Evolutionary conservation across 2,113 vertebrate genomes (phyloP).

Genomic region (Otolemur garnettii): DNA sequence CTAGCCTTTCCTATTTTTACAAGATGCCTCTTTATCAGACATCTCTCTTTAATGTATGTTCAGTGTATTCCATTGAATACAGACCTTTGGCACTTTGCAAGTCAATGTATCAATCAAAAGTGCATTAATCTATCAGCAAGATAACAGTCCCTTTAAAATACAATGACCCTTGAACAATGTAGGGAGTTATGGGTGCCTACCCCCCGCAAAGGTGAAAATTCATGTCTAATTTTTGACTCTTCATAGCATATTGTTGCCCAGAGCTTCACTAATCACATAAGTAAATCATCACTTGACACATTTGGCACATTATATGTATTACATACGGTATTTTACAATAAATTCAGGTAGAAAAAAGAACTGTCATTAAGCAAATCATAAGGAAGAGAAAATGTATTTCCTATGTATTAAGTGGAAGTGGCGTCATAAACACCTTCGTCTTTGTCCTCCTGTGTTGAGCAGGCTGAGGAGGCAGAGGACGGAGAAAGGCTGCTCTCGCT

Average conservation of each 20-base stretch:
- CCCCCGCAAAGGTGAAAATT: neutral
- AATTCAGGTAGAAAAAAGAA: neutral
- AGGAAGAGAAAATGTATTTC: neutral
- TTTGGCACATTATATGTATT: neutral
- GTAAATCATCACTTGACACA: neutral
- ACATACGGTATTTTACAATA: neutral
- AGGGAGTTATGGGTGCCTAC: neutral
- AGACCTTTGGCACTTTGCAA: neutral
- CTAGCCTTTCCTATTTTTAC: neutral
- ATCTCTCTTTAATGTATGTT: neutral
- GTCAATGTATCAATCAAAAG: slow-evolving; percentile 22
- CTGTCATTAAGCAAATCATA: neutral
- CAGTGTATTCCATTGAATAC: neutral
- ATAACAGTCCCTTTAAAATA: neutral
- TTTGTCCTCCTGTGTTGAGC: neutral
- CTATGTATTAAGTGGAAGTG: neutral
- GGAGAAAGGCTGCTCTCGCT: neutral
- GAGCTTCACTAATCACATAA: neutral
- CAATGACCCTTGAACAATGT: neutral
- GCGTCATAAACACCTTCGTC: neutral
- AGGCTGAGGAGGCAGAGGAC: neutral
- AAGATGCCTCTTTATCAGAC: neutral
- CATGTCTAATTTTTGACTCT: neutral
- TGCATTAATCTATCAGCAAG: neutral
- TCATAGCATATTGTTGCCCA: neutral